Evolutionary conservation across 1,140 invertebrate genomes (phyloP).

Genomic region (Solen grandis): DNA sequence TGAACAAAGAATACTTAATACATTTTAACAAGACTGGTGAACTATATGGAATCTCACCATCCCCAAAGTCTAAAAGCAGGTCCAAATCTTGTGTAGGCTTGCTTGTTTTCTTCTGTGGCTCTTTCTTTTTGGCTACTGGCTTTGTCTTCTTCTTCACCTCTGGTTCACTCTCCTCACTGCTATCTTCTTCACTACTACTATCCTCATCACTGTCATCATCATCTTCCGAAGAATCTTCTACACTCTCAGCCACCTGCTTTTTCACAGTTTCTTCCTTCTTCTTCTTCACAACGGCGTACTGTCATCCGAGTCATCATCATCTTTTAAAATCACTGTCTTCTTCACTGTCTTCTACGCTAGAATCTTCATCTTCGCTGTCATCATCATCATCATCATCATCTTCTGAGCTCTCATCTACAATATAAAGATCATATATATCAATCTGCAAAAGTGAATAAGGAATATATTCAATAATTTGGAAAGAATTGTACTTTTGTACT

Average conservation of each 20-base stretch:
- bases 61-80: constrained; percentile 90
- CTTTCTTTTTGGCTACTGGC: constrained; percentile 14
- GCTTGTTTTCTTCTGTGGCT: neutral
- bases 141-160: constrained; percentile 32
- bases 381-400: constrained; percentile 65
- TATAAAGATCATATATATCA: too few relatives aligned
- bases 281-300: constrained; percentile 78
- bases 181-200: constrained; percentile 32
- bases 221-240: constrained; percentile 17
- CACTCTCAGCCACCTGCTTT: constrained; percentile 54
- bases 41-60: too few relatives aligned
- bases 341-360: constrained; percentile 65
- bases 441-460: too few relatives aligned
- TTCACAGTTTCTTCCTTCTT: constrained; percentile 67
- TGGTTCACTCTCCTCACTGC: constrained; percentile 25
- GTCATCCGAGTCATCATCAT: constrained; percentile 67
- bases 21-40: too few relatives aligned
- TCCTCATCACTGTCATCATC: constrained; percentile 44
- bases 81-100: constrained; percentile 81
- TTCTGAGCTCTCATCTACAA: constrained; percentile 33
- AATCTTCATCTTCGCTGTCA: constrained; percentile 67
- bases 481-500: too few relatives aligned
- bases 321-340: constrained; percentile 58
- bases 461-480: too few relatives aligned
- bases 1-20: too few relatives aligned